Percentiles rank a stretch among this genome's conserved stretches.
Conservation (phyloP, 1,140 invertebrate genomes). For the Plectus sambesii region DNA sequence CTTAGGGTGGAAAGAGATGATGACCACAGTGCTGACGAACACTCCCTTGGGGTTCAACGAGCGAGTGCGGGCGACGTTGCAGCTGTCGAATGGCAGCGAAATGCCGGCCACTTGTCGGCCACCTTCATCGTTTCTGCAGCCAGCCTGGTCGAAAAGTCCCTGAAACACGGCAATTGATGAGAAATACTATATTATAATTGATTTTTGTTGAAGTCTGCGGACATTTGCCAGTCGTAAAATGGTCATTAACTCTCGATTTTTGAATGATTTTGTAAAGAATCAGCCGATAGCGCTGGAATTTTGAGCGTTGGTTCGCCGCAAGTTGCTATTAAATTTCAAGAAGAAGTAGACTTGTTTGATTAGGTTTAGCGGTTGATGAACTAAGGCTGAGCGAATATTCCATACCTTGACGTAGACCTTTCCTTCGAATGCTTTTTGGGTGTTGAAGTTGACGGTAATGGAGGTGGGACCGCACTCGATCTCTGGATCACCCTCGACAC, state of each 20-base stretch:
- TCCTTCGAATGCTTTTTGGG: slow-evolving; percentile 26
- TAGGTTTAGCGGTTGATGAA: too few relatives aligned
- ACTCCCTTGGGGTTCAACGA: slow-evolving; percentile 43
- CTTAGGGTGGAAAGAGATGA: slow-evolving; percentile 45
- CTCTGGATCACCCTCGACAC: not conserved
- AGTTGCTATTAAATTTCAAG: too few relatives aligned
- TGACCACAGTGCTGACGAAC: slow-evolving; percentile 43
- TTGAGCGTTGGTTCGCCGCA: too few relatives aligned
- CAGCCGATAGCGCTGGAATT: too few relatives aligned
- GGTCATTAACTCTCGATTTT: too few relatives aligned
- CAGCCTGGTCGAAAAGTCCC: slow-evolving; percentile 43
- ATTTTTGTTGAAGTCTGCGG: too few relatives aligned
- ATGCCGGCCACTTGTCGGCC: slow-evolving; percentile 45
- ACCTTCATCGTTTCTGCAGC: slow-evolving; percentile 42
- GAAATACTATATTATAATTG: too few relatives aligned
- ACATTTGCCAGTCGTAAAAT: too few relatives aligned
- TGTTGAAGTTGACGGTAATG: slow-evolving; percentile 27
- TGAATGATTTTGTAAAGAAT: too few relatives aligned
- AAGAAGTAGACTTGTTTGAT: too few relatives aligned
- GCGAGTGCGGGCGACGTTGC: slow-evolving; percentile 44
- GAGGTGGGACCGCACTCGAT: not conserved
- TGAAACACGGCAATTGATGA: too few relatives aligned
- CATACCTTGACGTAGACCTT: slow-evolving; percentile 30
- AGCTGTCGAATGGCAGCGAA: slow-evolving; percentile 43
- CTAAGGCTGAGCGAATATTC: too few relatives aligned